Conservation (phyloP, 2,797 vertebrate species). For the Sebastes steindachneri region DNA sequence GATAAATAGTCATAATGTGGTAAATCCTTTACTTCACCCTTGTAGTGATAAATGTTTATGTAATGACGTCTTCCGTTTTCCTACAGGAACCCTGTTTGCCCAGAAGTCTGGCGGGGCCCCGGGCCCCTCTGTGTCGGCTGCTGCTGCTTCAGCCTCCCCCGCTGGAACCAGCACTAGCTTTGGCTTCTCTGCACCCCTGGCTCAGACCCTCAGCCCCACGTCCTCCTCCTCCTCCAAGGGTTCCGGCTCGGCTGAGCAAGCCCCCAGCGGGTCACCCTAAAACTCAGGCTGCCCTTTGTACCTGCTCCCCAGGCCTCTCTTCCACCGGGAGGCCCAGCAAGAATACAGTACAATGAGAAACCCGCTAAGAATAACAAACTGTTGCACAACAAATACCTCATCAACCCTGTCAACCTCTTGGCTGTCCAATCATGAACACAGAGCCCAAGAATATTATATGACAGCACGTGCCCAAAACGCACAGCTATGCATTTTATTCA, state of each 20-base stretch:
- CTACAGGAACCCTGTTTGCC: constrained; percentile 93
- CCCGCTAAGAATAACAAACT: constrained; percentile 75
- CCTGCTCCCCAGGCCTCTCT: constrained; percentile 48
- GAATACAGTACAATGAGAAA: constrained; percentile 75
- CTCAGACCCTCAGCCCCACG: constrained; percentile 87
- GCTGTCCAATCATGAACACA: constrained; percentile 76
- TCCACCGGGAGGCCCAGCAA: constrained; percentile 62
- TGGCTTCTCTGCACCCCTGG: constrained; percentile 79
- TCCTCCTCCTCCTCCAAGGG: constrained; percentile 90
- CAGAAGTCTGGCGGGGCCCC: constrained; percentile 88
- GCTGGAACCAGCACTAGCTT: constrained; percentile 84
- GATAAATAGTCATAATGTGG: background rate
- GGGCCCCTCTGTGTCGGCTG: constrained; percentile 68
- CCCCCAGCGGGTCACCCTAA: constrained; percentile 91
- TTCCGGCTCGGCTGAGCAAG: constrained; percentile 89
- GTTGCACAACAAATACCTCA: constrained; percentile 87
- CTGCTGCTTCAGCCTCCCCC: constrained; percentile 63
- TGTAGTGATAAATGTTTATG: background rate
- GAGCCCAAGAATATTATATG: constrained; percentile 64
- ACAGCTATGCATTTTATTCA: constrained; percentile 71
- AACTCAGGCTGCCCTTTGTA: constrained; percentile 50
- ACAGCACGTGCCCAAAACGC: constrained; percentile 52
- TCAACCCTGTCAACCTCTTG: constrained; percentile 77
- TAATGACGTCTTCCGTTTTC: background rate
- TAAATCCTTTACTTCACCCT: background rate